These are phyloP conservation scores for Theonella swinhoei DNA, from an alignment of 37 sponge, comb jelly and placozoan species.

Conservation along the genomic window DNA sequence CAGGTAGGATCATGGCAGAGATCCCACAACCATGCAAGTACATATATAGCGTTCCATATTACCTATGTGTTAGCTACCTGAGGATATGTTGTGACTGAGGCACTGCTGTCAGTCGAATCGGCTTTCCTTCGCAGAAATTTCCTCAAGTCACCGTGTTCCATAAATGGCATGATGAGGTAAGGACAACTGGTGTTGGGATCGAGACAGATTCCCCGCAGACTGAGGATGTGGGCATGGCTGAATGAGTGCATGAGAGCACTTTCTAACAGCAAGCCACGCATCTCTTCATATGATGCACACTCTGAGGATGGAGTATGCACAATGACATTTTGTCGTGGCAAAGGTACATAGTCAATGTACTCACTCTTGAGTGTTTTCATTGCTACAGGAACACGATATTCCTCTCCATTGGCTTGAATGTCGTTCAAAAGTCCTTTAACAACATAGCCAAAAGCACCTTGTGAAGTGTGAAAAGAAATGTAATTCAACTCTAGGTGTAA, in stretches of 20 bases:
- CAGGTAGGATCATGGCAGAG: too few relatives aligned
- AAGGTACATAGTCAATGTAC: background rate
- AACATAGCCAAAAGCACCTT: constrained; percentile 16
- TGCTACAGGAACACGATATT: background rate
- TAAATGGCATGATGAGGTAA: constrained; percentile 11
- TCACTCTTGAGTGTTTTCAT: constrained; percentile 17
- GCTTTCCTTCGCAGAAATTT: constrained; percentile 11
- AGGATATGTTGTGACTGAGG: background rate
- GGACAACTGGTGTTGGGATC: background rate
- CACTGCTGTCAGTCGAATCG: background rate
- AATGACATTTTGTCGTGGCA: too few relatives aligned
- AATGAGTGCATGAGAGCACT: constrained; percentile 10
- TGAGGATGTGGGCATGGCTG: constrained; percentile 7
- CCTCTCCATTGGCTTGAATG: background rate
- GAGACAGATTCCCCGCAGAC: background rate
- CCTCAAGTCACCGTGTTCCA: constrained; percentile 20
- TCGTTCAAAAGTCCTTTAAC: background rate
- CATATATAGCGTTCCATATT: too few relatives aligned
- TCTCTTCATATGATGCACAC: constrained; percentile 10
- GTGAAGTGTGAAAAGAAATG: background rate
- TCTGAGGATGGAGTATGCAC: background rate
- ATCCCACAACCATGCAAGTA: too few relatives aligned
- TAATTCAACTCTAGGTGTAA: too few relatives aligned
- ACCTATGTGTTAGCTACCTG: too few relatives aligned
- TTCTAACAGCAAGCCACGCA: constrained; percentile 1